Evolutionary conservation across 2,797 vertebrate species (phyloP).

Genomic region (Eulemur coronatus): DNA sequence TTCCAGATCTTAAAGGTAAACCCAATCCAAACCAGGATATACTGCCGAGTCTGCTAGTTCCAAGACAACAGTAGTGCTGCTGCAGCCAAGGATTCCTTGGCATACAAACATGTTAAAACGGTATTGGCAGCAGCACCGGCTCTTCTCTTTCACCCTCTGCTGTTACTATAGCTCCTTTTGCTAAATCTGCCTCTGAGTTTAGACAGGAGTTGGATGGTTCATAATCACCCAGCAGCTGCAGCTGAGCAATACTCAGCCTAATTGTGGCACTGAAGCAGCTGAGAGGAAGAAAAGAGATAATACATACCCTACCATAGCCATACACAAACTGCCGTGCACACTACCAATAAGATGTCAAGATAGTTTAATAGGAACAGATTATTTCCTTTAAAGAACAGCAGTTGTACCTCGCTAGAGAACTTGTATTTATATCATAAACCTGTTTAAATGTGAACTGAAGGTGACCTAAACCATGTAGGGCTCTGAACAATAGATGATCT

Average conservation of each 20-base stretch:
- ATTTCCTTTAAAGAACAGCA: conserved; percentile 48
- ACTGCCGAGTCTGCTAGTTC: conserved; percentile 29
- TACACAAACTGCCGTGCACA: conserved; percentile 1
- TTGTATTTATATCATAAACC: conserved; percentile 43
- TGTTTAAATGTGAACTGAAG: conserved; percentile 69
- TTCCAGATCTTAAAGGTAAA: conserved; percentile 37
- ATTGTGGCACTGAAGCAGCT: conserved; percentile 76
- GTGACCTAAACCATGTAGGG: conserved; percentile 47
- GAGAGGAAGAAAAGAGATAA: conserved; percentile 61
- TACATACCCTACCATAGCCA: background rate
- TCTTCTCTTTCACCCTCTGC: conserved; percentile 53
- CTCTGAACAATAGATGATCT: conserved; percentile 67
- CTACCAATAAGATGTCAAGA: background rate
- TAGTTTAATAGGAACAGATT: background rate
- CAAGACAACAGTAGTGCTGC: conserved; percentile 41
- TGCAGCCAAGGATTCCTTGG: conserved; percentile 31
- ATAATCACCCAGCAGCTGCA: conserved; percentile 78
- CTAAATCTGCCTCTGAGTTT: conserved; percentile 75
- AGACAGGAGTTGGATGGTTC: conserved; percentile 73
- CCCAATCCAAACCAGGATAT: background rate
- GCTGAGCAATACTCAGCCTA: conserved; percentile 75
- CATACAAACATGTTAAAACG: conserved; percentile 51
- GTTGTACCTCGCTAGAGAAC: background rate
- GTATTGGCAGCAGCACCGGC: conserved; percentile 27
- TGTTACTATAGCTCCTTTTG: conserved; percentile 71